Conservation (phyloP, 2,113 vertebrate genomes). For the Zosterops lateralis region DNA sequence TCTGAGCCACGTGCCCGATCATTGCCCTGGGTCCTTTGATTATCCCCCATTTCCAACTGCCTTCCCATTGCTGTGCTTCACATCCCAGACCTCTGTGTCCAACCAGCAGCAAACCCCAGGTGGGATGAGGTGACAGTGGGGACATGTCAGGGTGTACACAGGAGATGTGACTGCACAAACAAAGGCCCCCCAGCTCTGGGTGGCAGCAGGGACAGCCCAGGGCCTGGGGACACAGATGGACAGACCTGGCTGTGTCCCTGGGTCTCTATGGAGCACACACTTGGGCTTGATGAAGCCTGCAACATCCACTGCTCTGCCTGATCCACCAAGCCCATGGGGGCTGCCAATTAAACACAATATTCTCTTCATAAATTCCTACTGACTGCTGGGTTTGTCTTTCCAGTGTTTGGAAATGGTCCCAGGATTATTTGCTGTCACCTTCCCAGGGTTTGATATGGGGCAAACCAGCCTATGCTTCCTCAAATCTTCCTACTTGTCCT, state of each 20-base stretch:
- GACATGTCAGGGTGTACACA: accelerated
- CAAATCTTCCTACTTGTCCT: background rate
- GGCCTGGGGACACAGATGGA: background rate
- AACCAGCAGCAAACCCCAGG: background rate
- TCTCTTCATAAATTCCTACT: background rate
- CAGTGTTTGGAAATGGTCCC: background rate
- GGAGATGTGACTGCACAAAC: background rate
- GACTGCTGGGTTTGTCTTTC: background rate
- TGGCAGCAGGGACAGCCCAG: background rate
- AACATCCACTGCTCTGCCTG: background rate
- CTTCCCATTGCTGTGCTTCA: background rate
- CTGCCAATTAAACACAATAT: background rate
- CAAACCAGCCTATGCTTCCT: background rate
- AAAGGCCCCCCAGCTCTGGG: background rate
- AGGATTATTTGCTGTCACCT: background rate
- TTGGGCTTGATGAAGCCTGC: background rate
- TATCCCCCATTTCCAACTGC: background rate
- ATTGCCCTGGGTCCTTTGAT: background rate
- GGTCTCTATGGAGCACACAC: background rate
- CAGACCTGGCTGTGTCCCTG: background rate
- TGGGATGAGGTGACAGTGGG: accelerated
- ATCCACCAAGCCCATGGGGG: background rate
- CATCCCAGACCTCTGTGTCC: background rate
- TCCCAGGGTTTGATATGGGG: too few relatives aligned
- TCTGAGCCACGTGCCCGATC: background rate